A percentile compares a stretch with the other conserved stretches of the same genome.
These are phyloP conservation scores for Hemichromis elongatus DNA, from an alignment of 2,113 vertebrate genomes.

Conservation along the genomic window DNA sequence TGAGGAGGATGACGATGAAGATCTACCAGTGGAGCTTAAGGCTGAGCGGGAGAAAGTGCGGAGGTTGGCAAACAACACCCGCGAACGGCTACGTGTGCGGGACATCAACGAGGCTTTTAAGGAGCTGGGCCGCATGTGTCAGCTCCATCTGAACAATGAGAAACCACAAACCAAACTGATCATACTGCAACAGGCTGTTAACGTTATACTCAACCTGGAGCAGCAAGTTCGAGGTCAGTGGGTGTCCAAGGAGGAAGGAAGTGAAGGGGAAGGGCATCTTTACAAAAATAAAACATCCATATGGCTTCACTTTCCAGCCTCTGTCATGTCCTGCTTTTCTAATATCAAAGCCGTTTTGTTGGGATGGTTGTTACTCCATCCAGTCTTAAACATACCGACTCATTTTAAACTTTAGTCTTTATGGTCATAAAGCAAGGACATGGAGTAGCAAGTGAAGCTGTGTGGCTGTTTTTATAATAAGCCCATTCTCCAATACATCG, in stretches of 20 bases:
- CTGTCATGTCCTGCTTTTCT: neutral
- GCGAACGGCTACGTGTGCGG: constrained; percentile 92
- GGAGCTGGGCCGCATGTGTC: constrained; percentile 97
- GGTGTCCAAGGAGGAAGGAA: constrained; percentile 75
- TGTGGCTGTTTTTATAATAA: constrained; percentile 45
- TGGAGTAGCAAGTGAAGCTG: constrained; percentile 37
- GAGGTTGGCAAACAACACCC: constrained; percentile 94
- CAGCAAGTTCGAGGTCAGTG: constrained; percentile 99
- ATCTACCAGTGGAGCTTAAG: constrained; percentile 96
- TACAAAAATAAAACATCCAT: constrained; percentile 36
- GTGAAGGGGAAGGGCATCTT: constrained; percentile 44
- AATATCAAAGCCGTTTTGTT: neutral
- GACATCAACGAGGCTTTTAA: constrained; percentile 99
- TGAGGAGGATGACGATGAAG: constrained; percentile 84
- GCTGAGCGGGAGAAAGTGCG: constrained; percentile 96
- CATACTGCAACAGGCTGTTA: constrained; percentile 98
- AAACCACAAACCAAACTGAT: constrained; percentile 99
- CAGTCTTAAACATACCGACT: neutral
- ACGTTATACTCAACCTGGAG: constrained; percentile 98
- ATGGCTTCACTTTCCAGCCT: constrained; percentile 37
- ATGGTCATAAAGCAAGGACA: neutral
- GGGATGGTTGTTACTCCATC: neutral
- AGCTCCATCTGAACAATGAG: constrained; percentile 96
- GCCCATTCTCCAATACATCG: constrained; percentile 38
- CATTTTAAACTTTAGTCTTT: neutral